Evolutionary conservation across 2,113 vertebrate species (phyloP).

Genomic region (Channa argus): DNA sequence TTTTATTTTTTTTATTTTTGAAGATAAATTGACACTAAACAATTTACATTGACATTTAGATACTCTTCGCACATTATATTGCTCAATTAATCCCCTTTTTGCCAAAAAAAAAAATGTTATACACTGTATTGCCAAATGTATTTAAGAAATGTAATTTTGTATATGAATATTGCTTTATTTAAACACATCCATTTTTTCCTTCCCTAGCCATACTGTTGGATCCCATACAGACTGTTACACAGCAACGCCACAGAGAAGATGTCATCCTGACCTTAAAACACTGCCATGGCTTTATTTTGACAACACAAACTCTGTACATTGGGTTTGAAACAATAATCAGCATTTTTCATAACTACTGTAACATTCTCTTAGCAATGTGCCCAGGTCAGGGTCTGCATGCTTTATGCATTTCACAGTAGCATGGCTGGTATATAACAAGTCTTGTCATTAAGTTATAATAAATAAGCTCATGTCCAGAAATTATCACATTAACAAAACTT

Average conservation of each 20-base stretch:
- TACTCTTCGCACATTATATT: slow-evolving; percentile 67
- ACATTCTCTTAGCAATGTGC: slow-evolving; percentile 60
- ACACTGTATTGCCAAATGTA: slow-evolving; percentile 81
- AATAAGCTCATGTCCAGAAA: slow-evolving; percentile 57
- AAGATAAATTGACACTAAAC: slow-evolving; percentile 64
- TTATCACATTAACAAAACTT: slow-evolving; percentile 6
- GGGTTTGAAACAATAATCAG: slow-evolving; percentile 48
- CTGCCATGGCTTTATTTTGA: slow-evolving; percentile 63
- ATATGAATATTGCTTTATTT: slow-evolving; percentile 75
- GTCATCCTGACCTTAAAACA: slow-evolving; percentile 63
- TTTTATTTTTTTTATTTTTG: slow-evolving; percentile 57
- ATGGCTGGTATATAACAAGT: slow-evolving; percentile 65
- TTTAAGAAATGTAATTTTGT: slow-evolving; percentile 79
- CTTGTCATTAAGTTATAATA: slow-evolving; percentile 54
- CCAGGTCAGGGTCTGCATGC: slow-evolving; percentile 65
- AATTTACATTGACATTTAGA: slow-evolving; percentile 70
- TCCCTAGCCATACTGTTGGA: slow-evolving; percentile 44
- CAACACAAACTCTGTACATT: slow-evolving; percentile 41
- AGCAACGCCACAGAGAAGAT: slow-evolving; percentile 55
- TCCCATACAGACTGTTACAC: slow-evolving; percentile 70
- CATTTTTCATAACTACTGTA: slow-evolving; percentile 54
- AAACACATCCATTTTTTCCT: slow-evolving; percentile 62
- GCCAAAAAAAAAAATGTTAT: slow-evolving; percentile 61
- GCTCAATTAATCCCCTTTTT: slow-evolving; percentile 66
- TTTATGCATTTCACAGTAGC: slow-evolving; percentile 72